Conservation (phyloP, 1,140 invertebrate genomes). For the Asobara japonica region DNA sequence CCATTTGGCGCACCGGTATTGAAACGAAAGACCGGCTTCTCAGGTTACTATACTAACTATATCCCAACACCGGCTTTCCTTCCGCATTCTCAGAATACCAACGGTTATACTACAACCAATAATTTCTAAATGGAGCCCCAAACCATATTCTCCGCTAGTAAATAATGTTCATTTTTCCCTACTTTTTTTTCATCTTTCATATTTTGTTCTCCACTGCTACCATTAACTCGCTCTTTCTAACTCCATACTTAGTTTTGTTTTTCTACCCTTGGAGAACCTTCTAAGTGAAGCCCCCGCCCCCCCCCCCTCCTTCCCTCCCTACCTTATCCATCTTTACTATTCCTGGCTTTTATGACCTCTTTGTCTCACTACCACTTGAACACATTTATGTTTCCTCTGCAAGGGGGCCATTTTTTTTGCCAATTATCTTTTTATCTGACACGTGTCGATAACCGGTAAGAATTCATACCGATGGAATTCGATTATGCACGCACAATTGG, state of each 20-base stretch:
- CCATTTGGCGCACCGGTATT: conserved; percentile 37
- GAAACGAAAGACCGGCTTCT: conserved; percentile 52
- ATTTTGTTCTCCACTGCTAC: conserved; percentile 2
- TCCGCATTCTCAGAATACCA: conserved; percentile 59
- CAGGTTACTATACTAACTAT: conserved; percentile 53
- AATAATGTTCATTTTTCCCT: neutral
- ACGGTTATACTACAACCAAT: conserved; percentile 41
- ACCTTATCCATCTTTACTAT: neutral
- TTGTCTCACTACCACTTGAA: conserved; percentile 6
- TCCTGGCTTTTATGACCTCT: conserved; percentile 12
- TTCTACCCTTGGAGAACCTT: neutral
- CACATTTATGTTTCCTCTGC: conserved; percentile 1
- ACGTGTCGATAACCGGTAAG: conserved; percentile 13
- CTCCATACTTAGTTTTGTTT: conserved; percentile 16
- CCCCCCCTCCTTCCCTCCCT: neutral
- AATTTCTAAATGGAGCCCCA: conserved; percentile 45
- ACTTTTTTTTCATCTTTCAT: neutral
- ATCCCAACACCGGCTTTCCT: conserved; percentile 52
- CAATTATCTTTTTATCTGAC: conserved; percentile 19
- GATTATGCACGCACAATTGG: too few relatives aligned
- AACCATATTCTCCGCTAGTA: neutral
- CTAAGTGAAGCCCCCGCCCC: neutral
- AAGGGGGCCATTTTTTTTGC: neutral
- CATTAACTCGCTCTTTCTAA: neutral
- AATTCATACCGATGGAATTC: neutral